phyloP scores from a whole-genome alignment of 2,797 vertebrate genomes.

The Acestrorhynchus altus region DNA sequence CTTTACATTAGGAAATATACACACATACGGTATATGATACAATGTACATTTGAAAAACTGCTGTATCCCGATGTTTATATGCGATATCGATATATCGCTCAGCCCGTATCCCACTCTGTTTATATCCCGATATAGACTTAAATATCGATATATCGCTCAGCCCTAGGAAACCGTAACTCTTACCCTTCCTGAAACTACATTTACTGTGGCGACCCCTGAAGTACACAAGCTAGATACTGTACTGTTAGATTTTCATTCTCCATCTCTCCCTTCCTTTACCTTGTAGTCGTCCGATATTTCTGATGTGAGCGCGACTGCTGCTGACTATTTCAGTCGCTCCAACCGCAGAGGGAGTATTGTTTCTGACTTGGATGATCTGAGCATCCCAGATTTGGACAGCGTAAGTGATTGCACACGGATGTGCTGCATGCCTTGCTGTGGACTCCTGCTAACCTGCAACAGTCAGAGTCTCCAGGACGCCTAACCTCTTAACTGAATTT shows the following conservation, averaged over 20 bases:
- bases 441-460: background rate
- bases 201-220: constrained; percentile 38
- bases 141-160: too few species aligned
- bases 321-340: constrained; percentile 96
- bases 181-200: background rate
- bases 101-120: too few species aligned
- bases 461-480: background rate
- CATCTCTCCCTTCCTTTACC: constrained; percentile 47
- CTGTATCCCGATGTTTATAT: too few species aligned
- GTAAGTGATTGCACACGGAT: constrained; percentile 81
- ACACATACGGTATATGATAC: too few species aligned
- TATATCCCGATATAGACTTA: too few species aligned
- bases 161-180: too few species aligned
- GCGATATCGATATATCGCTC: too few species aligned
- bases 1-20: too few species aligned
- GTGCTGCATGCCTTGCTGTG: constrained; percentile 45
- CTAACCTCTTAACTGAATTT: too few species aligned
- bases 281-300: constrained; percentile 88
- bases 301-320: constrained; percentile 88
- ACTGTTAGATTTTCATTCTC: background rate
- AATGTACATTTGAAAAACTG: too few species aligned
- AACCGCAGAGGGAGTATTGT: constrained; percentile 92
- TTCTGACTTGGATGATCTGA: constrained; percentile 89
- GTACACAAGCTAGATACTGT: background rate
- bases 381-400: constrained; percentile 84